Evolutionary conservation across 2,888 invertebrate species (phyloP).

Genomic region (Leptopterna dolabrata): DNA sequence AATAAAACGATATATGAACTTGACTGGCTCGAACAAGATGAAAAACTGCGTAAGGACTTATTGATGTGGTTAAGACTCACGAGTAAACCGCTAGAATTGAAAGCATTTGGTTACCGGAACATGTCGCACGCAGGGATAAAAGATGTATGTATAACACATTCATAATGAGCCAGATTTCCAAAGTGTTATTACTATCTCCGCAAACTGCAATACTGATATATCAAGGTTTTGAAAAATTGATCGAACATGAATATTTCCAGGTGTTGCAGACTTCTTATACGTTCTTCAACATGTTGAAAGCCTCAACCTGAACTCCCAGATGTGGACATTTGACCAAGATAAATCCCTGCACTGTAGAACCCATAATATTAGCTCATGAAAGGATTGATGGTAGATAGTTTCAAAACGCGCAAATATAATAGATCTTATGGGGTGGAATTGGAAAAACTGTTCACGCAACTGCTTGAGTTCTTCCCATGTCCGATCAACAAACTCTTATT

Average conservation of each 20-base stretch:
- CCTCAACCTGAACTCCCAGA: background rate
- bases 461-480: no score
- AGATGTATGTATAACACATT: slow-evolving; percentile 29
- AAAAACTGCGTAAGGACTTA: background rate
- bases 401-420: no score
- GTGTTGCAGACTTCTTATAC: slow-evolving; percentile 26
- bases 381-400: no score
- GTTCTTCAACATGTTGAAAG: slow-evolving; percentile 38
- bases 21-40: background rate
- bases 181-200: background rate
- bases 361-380: no score
- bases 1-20: background rate
- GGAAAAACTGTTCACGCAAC: no score
- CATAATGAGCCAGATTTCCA: background rate
- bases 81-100: slow-evolving; percentile 23
- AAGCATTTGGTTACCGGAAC: background rate
- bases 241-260: background rate
- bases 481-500: no score
- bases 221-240: background rate
- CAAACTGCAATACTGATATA: no score
- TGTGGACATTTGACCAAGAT: background rate
- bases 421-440: no score
- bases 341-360: background rate
- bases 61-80: slow-evolving; percentile 32
- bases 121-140: slow-evolving; percentile 20